phyloP scores from a whole-genome alignment of 1,140 invertebrate species.

The Venturia canescens region DNA sequence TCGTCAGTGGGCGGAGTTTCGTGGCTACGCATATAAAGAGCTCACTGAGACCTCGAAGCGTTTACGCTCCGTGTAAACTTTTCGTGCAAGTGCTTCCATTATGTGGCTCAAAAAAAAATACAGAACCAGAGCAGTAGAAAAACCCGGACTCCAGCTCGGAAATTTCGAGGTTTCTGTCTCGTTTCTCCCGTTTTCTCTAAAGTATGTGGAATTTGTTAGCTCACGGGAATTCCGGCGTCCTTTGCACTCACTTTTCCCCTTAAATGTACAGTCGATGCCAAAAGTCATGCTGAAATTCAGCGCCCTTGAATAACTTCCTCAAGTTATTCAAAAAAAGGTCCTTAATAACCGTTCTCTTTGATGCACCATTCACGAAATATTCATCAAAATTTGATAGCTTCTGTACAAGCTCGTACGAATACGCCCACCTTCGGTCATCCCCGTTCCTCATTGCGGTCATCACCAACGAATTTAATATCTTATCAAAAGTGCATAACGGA shows the following conservation, averaged over 20 bases:
- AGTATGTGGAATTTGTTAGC: not conserved
- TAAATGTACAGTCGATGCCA: too few relatives aligned
- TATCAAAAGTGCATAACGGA: too few relatives aligned
- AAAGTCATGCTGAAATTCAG: too few relatives aligned
- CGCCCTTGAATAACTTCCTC: too few relatives aligned
- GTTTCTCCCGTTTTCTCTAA: not conserved
- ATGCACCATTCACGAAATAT: too few relatives aligned
- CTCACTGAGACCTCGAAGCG: slow-evolving; percentile 5
- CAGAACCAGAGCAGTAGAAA: not conserved
- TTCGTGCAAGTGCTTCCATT: not conserved
- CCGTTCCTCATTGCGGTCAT: too few relatives aligned
- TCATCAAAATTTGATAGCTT: too few relatives aligned
- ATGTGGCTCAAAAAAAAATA: not conserved
- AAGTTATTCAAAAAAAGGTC: too few relatives aligned
- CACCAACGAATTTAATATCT: too few relatives aligned
- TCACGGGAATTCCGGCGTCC: slow-evolving; percentile 12
- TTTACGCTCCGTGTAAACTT: not conserved
- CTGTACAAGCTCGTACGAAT: too few relatives aligned
- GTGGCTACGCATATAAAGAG: not conserved
- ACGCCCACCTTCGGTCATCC: too few relatives aligned
- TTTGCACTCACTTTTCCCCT: not conserved
- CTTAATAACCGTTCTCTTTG: too few relatives aligned
- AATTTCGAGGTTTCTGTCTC: slow-evolving; percentile 22
- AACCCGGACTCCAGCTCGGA: not conserved
- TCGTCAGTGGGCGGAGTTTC: not conserved